A percentile compares a stretch with the other conserved stretches of the same genome.
These are phyloP conservation scores for Cryptotermes secundus DNA, from an alignment of 1,140 invertebrate species.

Conservation along the genomic window DNA sequence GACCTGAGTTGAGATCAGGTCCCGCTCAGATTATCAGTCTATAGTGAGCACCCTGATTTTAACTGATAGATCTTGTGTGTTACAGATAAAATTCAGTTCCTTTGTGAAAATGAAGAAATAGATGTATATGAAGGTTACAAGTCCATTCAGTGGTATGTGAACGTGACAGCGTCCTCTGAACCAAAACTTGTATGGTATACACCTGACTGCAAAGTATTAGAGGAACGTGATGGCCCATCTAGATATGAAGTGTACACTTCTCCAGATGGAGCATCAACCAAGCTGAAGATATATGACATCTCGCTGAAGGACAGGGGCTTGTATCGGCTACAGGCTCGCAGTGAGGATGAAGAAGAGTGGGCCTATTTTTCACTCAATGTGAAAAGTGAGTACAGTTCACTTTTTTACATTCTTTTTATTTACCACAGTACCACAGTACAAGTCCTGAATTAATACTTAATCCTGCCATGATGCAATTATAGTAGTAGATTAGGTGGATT, in stretches of 20 bases:
- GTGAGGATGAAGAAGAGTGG: background rate
- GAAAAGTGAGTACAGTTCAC: background rate
- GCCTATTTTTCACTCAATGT: background rate
- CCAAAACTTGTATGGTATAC: background rate
- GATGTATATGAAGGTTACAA: background rate
- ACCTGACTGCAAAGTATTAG: background rate
- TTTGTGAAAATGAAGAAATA: background rate
- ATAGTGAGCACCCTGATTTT: background rate
- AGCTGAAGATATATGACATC: background rate
- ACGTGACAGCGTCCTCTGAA: background rate
- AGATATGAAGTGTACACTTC: background rate
- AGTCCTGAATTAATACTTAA: no score
- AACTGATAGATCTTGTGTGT: background rate
- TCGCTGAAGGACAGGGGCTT: background rate
- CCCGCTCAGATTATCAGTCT: no score
- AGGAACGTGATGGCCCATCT: background rate
- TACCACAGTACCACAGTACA: no score
- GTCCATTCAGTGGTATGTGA: background rate
- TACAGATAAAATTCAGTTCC: background rate
- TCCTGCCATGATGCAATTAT: no score
- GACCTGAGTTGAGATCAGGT: no score
- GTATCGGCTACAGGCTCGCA: background rate
- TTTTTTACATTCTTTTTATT: no score
- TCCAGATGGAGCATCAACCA: background rate
- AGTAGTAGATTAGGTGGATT: no score